phyloP scores from a whole-genome alignment of 1,140 invertebrate genomes.

The Aethina tumida region DNA sequence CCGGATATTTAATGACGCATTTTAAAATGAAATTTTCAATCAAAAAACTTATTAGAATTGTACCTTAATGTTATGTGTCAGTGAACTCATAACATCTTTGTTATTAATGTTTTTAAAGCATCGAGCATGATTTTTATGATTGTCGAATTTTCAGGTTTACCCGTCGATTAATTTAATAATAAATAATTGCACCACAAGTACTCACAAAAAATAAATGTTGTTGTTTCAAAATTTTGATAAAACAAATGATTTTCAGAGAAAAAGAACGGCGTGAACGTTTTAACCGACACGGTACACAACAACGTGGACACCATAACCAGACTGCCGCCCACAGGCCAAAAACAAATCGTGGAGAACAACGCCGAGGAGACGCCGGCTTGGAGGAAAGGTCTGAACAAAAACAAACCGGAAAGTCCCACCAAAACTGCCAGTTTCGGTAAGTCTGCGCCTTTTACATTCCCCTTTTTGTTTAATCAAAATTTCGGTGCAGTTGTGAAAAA shows the following conservation, averaged over 20 bases:
- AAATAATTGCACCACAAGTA: too few relatives aligned
- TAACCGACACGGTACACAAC: slow-evolving; percentile 19
- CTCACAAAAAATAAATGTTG: background rate
- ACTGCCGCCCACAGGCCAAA: slow-evolving; percentile 13
- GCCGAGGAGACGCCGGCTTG: slow-evolving; percentile 42
- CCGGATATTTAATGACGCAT: too few relatives aligned
- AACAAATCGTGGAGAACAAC: slow-evolving; percentile 15
- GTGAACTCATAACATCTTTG: too few relatives aligned
- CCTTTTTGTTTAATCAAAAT: background rate
- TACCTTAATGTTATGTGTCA: too few relatives aligned
- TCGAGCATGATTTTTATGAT: too few relatives aligned
- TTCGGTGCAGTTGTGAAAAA: too few relatives aligned
- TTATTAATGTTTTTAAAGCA: too few relatives aligned
- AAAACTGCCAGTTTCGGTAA: slow-evolving; percentile 35
- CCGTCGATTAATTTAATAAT: too few relatives aligned
- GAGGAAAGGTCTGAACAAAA: slow-evolving; percentile 44
- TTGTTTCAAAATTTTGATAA: background rate
- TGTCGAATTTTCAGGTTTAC: too few relatives aligned
- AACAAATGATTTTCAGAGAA: slow-evolving; percentile 44
- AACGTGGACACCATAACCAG: slow-evolving; percentile 14
- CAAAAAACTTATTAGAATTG: too few relatives aligned
- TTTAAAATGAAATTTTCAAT: too few relatives aligned
- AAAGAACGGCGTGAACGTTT: slow-evolving; percentile 54
- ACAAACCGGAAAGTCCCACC: slow-evolving; percentile 29
- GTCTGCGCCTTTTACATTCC: slow-evolving; percentile 12